phyloP scores from a whole-genome alignment of 1,140 invertebrate species.

The Macrotrachela quadricornifera region DNA sequence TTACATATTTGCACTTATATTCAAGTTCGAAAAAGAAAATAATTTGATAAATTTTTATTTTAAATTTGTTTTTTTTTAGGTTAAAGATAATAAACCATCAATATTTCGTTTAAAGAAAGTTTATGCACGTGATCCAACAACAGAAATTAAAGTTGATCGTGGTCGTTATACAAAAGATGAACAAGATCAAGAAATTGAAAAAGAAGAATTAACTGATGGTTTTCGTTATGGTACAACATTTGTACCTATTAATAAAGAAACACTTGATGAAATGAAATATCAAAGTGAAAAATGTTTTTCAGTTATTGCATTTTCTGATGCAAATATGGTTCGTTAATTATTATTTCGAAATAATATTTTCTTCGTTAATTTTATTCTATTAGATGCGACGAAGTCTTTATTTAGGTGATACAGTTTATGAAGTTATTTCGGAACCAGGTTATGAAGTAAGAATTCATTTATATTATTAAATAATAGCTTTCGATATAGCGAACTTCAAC shows the following conservation, averaged over 20 bases:
- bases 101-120: slow-evolving; percentile 27
- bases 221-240: slow-evolving; percentile 34
- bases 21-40: too few species aligned
- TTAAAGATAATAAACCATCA: slow-evolving; percentile 23
- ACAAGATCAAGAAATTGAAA: slow-evolving; percentile 29
- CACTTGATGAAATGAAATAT: slow-evolving; percentile 30
- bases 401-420: slow-evolving; percentile 27
- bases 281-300: slow-evolving; percentile 32
- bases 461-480: too few species aligned
- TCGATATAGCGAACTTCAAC: too few species aligned
- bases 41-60: background rate
- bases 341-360: too few species aligned
- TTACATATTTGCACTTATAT: too few species aligned
- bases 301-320: slow-evolving; percentile 31
- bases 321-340: slow-evolving; percentile 10
- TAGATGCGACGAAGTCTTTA: slow-evolving; percentile 16
- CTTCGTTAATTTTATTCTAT: too few species aligned
- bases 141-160: slow-evolving; percentile 18
- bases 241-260: slow-evolving; percentile 33
- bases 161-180: slow-evolving; percentile 31
- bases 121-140: slow-evolving; percentile 25
- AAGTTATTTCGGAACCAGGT: slow-evolving; percentile 28
- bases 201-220: slow-evolving; percentile 31
- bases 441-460: slow-evolving; percentile 16
- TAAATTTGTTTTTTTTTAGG: slow-evolving; percentile 13